Evolutionary conservation across 2,113 vertebrate species (phyloP).

Genomic region (Gnathonemus echidnorhynchus): DNA sequence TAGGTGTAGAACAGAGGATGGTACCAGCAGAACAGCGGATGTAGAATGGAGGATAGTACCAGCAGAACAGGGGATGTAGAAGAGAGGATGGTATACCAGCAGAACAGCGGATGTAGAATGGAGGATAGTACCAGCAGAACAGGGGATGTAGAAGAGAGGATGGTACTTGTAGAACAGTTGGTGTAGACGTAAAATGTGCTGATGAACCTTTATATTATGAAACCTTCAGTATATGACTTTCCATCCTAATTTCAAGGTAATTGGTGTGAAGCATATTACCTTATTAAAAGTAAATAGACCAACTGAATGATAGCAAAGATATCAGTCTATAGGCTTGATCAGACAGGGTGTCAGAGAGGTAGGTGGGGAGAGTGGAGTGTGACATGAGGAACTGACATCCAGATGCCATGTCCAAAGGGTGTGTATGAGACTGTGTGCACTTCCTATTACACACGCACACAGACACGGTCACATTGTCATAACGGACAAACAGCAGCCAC

Average conservation of each 20-base stretch:
- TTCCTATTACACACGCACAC: constrained; percentile 15
- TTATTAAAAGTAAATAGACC: not conserved
- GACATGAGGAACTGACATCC: constrained; percentile 26
- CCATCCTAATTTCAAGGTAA: not conserved
- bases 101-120: rapidly evolving
- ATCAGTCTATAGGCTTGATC: not conserved
- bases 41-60: too few relatives aligned
- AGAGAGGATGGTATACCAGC: too few relatives aligned
- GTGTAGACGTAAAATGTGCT: not conserved
- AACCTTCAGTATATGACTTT: not conserved
- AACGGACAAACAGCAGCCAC: constrained; percentile 90
- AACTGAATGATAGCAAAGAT: not conserved
- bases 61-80: too few relatives aligned
- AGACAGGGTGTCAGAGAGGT: not conserved
- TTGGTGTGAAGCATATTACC: not conserved
- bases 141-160: not conserved
- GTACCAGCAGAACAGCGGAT: too few relatives aligned
- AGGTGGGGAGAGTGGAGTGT: not conserved
- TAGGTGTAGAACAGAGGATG: rapidly evolving
- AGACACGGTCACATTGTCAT: constrained; percentile 69
- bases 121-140: not conserved
- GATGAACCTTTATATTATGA: not conserved
- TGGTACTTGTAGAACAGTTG: not conserved
- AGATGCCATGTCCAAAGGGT: constrained; percentile 33
- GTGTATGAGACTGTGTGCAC: constrained; percentile 21